Percentiles rank a stretch among this genome's conserved stretches.
Conservation (phyloP, 2,797 vertebrate genomes). For the Rhinophrynus dorsalis region DNA sequence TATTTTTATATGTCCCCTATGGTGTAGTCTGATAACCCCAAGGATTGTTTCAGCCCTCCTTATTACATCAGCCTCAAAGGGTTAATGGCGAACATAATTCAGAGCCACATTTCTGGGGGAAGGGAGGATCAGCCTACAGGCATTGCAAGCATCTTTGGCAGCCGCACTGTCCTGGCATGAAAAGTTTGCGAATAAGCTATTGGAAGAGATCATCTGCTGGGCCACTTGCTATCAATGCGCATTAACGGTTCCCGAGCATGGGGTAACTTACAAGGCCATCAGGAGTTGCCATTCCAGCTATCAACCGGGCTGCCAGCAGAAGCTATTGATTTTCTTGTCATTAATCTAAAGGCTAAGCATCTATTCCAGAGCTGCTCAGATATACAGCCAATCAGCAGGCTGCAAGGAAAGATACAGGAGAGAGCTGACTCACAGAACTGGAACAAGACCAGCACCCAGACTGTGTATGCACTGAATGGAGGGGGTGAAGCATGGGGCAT, state of each 20-base stretch:
- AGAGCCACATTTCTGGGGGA: constrained; percentile 21
- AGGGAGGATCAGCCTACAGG: constrained; percentile 34
- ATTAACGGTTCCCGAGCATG: constrained; percentile 36
- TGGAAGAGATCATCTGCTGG: constrained; percentile 36
- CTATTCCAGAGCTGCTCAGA: constrained; percentile 17
- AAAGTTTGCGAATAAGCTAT: constrained; percentile 23
- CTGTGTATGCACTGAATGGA: background rate
- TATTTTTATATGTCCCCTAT: too few species aligned
- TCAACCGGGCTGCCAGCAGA: constrained; percentile 41
- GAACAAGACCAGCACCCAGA: constrained; percentile 3
- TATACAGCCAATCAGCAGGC: constrained; percentile 5
- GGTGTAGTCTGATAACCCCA: too few species aligned
- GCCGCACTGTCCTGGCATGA: constrained; percentile 21
- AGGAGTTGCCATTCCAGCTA: constrained; percentile 25
- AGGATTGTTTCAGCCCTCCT: too few species aligned
- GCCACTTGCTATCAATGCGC: constrained; percentile 39
- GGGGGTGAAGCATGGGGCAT: background rate
- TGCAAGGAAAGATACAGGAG: constrained; percentile 8
- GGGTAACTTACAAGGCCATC: constrained; percentile 49
- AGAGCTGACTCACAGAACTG: constrained; percentile 14
- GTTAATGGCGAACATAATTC: constrained; percentile 16
- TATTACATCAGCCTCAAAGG: background rate
- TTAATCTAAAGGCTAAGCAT: constrained; percentile 46
- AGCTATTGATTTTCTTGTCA: constrained; percentile 46
- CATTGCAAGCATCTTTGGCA: constrained; percentile 8